phyloP scores from a whole-genome alignment of 2,888 invertebrate genomes.

The Glomeris marginata region DNA sequence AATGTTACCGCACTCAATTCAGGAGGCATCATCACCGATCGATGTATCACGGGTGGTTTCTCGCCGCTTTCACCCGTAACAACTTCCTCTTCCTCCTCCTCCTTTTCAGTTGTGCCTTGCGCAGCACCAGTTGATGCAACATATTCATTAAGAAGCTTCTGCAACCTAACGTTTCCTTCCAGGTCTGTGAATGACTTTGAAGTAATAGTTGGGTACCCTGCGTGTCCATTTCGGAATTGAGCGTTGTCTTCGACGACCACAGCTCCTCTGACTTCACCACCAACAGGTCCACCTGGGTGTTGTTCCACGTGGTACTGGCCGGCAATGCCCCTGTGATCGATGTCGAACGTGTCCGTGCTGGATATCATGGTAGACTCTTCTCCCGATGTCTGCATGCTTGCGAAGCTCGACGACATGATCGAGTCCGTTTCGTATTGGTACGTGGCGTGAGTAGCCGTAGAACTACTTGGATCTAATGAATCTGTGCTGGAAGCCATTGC shows the following conservation, averaged over 20 bases:
- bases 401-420: constrained; percentile 69
- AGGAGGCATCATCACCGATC: constrained; percentile 36
- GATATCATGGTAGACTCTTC: constrained; percentile 68
- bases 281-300: neutral
- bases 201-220: neutral
- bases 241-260: constrained; percentile 9
- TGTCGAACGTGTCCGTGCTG: constrained; percentile 52
- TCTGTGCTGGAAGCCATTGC: constrained; percentile 50
- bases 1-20: constrained; percentile 39
- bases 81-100: constrained; percentile 1
- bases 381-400: constrained; percentile 39
- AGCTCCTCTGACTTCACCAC: constrained; percentile 4
- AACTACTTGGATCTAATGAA: constrained; percentile 59
- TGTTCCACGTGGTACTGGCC: constrained; percentile 14
- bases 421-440: constrained; percentile 72
- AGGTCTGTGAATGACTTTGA: constrained; percentile 1
- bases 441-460: constrained; percentile 64
- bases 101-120: neutral
- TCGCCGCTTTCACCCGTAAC: neutral
- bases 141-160: neutral
- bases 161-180: constrained; percentile 9
- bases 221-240: constrained; percentile 3
- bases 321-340: constrained; percentile 13
- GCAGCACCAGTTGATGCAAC: too few species aligned
- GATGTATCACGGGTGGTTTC: constrained; percentile 32